Conservation (phyloP, 2,888 invertebrate species). For the Cataglyphis livida region DNA sequence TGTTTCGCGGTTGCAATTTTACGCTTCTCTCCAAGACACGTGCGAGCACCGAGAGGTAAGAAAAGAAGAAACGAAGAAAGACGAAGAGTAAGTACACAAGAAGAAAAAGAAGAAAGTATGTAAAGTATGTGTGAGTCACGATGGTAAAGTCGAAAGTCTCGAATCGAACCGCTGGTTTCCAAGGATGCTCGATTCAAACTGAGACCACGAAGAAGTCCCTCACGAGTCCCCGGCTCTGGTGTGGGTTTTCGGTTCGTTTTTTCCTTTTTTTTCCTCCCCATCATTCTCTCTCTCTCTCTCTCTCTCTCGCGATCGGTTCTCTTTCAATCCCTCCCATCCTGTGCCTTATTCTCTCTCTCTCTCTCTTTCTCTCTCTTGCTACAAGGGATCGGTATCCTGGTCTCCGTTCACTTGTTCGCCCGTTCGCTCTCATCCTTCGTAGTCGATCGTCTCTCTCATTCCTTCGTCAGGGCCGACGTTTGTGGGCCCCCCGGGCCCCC, state of each 20-base stretch:
- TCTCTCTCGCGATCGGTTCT: constrained; percentile 39
- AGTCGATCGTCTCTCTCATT: constrained; percentile 45
- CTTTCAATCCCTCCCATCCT: constrained; percentile 61
- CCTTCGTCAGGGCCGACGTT: constrained; percentile 79
- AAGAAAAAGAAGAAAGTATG: constrained; percentile 26
- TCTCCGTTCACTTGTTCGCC: constrained; percentile 33
- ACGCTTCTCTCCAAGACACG: constrained; percentile 64
- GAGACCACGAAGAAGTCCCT: constrained; percentile 82
- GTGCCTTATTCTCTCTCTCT: constrained; percentile 58
- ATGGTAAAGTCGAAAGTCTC: constrained; percentile 57
- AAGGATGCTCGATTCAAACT: constrained; percentile 85
- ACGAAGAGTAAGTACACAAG: background rate
- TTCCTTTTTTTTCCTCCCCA: constrained; percentile 78
- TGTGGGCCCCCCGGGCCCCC: constrained; percentile 83
- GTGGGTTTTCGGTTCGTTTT: constrained; percentile 84
- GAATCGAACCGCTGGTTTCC: constrained; percentile 82
- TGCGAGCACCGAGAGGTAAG: constrained; percentile 54
- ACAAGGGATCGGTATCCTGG: constrained; percentile 51
- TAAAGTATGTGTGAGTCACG: constrained; percentile 56
- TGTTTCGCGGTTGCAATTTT: constrained; percentile 57
- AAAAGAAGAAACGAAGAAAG: constrained; percentile 14
- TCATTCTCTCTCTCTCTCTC: constrained; percentile 59
- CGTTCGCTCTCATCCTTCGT: constrained; percentile 37
- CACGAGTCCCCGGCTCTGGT: constrained; percentile 80
- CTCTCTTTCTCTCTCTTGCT: constrained; percentile 60